Conservation (phyloP, 2,888 invertebrate genomes). For the Gryllus longicercus region DNA sequence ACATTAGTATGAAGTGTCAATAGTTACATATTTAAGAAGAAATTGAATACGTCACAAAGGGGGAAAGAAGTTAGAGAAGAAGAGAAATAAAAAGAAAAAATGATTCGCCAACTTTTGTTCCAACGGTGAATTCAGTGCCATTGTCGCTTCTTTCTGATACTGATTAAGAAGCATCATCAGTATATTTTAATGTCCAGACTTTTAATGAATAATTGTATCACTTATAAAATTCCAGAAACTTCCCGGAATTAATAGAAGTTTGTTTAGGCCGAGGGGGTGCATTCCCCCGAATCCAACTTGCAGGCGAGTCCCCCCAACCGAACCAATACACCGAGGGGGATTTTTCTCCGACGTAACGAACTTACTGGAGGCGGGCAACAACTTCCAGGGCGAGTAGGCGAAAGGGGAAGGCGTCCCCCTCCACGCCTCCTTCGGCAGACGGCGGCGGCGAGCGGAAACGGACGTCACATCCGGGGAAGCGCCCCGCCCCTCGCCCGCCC, state of each 20-base stretch:
- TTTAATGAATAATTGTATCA: constrained; percentile 17
- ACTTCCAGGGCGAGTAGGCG: neutral
- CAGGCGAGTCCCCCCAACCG: neutral
- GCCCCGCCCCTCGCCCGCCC: too few relatives aligned
- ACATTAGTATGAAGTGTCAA: too few relatives aligned
- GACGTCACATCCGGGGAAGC: too few relatives aligned
- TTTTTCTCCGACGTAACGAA: constrained; percentile 5
- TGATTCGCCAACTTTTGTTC: neutral
- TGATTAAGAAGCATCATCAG: constrained; percentile 17
- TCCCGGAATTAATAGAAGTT: neutral
- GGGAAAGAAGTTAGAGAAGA: too few relatives aligned
- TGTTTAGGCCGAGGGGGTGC: neutral
- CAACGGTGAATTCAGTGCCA: neutral
- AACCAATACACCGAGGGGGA: neutral
- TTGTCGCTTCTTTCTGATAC: neutral
- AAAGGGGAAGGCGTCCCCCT: too few relatives aligned
- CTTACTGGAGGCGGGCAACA: neutral
- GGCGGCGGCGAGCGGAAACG: too few relatives aligned
- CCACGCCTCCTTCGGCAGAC: too few relatives aligned
- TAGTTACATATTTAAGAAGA: too few relatives aligned
- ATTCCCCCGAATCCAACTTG: constrained; percentile 5
- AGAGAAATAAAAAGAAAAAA: too few relatives aligned
- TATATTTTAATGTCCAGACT: neutral
- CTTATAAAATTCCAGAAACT: constrained; percentile 17
- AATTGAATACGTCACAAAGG: too few relatives aligned